Conservation (phyloP, 2,888 invertebrate species). For the Mesorhabditis belari region DNA sequence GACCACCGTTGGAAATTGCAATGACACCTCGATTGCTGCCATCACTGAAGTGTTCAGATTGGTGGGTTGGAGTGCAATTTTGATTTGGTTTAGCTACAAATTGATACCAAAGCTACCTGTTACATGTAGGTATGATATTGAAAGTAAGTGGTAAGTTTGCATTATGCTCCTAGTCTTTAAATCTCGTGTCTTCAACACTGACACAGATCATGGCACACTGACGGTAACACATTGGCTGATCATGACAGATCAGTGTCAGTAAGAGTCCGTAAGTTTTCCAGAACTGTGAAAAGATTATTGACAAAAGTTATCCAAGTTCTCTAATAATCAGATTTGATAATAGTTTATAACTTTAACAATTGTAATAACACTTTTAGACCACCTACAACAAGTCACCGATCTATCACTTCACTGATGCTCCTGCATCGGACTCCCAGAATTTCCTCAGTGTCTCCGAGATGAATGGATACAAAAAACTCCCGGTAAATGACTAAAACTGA, state of each 20-base stretch:
- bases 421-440: constrained; percentile 25
- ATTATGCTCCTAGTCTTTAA: too few species aligned
- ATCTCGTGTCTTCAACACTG: too few species aligned
- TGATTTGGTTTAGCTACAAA: too few species aligned
- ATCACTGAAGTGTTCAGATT: constrained; percentile 19
- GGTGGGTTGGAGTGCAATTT: constrained; percentile 1
- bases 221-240: too few species aligned
- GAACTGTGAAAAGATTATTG: too few species aligned
- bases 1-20: constrained; percentile 12
- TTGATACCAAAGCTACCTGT: too few species aligned
- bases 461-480: constrained; percentile 31
- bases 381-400: constrained; percentile 37
- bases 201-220: too few species aligned
- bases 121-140: too few species aligned
- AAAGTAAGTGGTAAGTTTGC: too few species aligned
- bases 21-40: constrained; percentile 18
- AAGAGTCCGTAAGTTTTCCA: too few species aligned
- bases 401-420: constrained; percentile 39
- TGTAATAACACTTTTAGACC: background rate
- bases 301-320: too few species aligned
- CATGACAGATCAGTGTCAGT: too few species aligned
- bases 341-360: background rate
- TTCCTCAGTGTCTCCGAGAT: constrained; percentile 26
- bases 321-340: background rate
- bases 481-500: constrained; percentile 5